phyloP scores from a whole-genome alignment of 1,140 invertebrate species.

The Brachionus angularis region DNA sequence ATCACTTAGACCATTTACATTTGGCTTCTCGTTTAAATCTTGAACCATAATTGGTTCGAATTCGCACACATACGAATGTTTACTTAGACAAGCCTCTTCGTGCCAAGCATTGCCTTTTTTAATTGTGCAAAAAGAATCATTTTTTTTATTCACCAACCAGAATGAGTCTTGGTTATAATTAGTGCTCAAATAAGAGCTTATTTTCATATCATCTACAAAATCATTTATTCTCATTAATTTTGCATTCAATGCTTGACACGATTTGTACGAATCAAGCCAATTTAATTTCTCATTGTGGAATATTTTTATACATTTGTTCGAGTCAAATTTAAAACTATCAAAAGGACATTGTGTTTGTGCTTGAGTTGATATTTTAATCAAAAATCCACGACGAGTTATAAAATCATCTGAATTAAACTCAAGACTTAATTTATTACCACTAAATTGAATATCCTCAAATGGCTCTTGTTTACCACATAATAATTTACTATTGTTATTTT shows the following conservation, averaged over 20 bases:
- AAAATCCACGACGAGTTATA: constrained; percentile 20
- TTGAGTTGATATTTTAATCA: constrained; percentile 23
- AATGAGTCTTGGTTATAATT: background rate
- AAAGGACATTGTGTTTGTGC: background rate
- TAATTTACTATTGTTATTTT: background rate
- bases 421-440: background rate
- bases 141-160: too few species aligned
- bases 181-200: background rate
- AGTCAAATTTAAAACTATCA: background rate
- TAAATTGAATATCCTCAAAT: background rate
- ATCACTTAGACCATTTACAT: background rate
- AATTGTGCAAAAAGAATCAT: background rate
- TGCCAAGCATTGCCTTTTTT: background rate
- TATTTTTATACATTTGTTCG: constrained; percentile 21
- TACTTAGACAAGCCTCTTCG: background rate
- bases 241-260: background rate
- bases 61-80: constrained; percentile 19
- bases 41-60: constrained; percentile 7
- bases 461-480: background rate
- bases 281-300: constrained; percentile 10
- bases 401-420: constrained; percentile 9
- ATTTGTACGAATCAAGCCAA: constrained; percentile 9
- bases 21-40: background rate
- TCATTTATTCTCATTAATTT: background rate
- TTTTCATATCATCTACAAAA: constrained; percentile 9